These are phyloP conservation scores for Thymelicus lineola DNA, from an alignment of 2,888 invertebrate species.

Conservation along the genomic window DNA sequence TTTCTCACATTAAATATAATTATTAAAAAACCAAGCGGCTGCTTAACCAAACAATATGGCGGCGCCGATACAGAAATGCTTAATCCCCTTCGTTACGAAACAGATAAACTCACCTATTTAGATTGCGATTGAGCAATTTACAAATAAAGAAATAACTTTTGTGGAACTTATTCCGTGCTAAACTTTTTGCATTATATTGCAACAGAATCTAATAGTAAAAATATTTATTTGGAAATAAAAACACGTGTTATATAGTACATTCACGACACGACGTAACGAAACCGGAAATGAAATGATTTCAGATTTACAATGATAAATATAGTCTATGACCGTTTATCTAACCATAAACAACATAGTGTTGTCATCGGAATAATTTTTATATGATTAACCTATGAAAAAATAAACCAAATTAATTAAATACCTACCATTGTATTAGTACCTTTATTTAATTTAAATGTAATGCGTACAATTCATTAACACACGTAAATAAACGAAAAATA, in stretches of 20 bases:
- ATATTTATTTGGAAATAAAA: background rate
- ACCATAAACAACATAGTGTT: background rate
- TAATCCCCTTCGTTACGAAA: constrained; percentile 6
- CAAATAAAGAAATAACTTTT: background rate
- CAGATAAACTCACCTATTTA: constrained; percentile 2
- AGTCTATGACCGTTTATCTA: background rate
- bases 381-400: too few relatives aligned
- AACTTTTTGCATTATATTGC: constrained; percentile 7
- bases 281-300: background rate
- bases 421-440: too few relatives aligned
- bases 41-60: background rate
- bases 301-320: background rate
- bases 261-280: background rate
- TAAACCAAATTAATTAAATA: too few relatives aligned
- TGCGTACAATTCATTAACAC: too few relatives aligned
- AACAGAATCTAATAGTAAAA: background rate
- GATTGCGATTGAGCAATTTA: background rate
- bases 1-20: too few relatives aligned
- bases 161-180: background rate
- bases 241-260: constrained; percentile 4
- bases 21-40: background rate
- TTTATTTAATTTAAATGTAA: too few relatives aligned
- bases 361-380: background rate
- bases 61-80: background rate
- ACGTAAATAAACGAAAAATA: too few relatives aligned